Conservation (phyloP, 2,113 vertebrate species). For the Vulpes vulpes region DNA sequence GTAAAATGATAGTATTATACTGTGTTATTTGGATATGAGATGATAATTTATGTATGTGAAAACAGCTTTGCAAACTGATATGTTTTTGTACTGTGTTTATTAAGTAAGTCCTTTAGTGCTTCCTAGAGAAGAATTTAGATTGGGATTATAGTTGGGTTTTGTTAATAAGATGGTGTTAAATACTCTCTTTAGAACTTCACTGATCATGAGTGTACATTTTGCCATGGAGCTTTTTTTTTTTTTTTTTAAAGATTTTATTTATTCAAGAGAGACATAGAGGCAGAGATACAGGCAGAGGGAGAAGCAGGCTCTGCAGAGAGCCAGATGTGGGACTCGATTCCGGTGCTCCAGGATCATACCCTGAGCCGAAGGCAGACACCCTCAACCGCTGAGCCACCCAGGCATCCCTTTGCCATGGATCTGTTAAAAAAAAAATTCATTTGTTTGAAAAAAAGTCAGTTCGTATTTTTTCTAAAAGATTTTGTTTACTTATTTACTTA, state of each 20-base stretch:
- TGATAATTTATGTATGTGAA: neutral
- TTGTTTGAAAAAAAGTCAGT: neutral
- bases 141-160: neutral
- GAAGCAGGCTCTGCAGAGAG: no score
- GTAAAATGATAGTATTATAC: neutral
- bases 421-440: neutral
- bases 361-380: no score
- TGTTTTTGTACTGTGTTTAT: neutral
- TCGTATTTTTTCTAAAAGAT: neutral
- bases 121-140: neutral
- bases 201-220: neutral
- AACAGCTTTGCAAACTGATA: neutral
- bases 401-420: neutral
- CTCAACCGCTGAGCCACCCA: no score
- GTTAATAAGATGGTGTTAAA: conserved; percentile 26
- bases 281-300: no score
- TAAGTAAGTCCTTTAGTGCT: neutral
- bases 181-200: neutral
- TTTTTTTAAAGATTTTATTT: no score
- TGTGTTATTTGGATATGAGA: neutral
- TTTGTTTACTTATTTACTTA: no score
- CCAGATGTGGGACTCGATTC: no score
- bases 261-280: no score
- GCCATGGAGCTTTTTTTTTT: neutral
- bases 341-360: no score